Base-by-base conservation (phyloP, 2,888 invertebrate species). In the Polymixis lichenea region DNA sequence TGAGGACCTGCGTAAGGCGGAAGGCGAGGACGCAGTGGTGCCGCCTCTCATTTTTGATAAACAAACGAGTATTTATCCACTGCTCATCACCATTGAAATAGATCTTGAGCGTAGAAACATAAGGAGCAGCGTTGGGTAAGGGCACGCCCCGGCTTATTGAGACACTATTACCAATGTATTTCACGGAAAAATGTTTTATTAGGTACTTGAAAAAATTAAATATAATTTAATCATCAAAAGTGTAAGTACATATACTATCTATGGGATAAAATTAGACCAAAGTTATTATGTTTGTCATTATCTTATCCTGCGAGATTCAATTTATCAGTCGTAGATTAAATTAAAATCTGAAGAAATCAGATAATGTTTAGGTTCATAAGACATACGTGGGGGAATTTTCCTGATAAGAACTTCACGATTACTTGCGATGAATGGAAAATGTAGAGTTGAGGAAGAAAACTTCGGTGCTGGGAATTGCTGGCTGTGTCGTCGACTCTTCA, bases 221-320 rank as follows among this genome's bases (percentile, higher is more conserved):
- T 46, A 72, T 64, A 75, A n/a, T 46, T 58, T 58, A 82, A 77
- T 72, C 64, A 53, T 38, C 25, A 46, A 56, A n/a, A 73, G 68
- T 71, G 46, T 71, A 68, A 58, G 56, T 61, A 72, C 69, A 80
- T 84, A 84, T 38, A 60, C 64, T 84, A 79, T 84, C 72, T 64
- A 13, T 70, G 72, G 77, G 60, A 74, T 77, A 80, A 72, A 85
- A 77, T 82, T 77, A 73, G 67, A 85, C 64, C 77, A 71, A 28
- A 22, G 11, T 75, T 72, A 60, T 66, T 80, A 69, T 73, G 22
- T 65, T 76, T 80, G 65, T 70, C 32, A 49, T 66, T 73, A 72
- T 85, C 77, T 85, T 81, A 62, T 72, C 53, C 32, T 77, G 51
- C 15, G 32, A 81, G 61, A 74, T 84, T 71, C 38, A 43, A 53